A percentile compares a stretch with the other conserved stretches of the same genome.
Evolutionary conservation across 2,888 invertebrate species (phyloP).

Genomic region (Eristalinus aeneus): DNA sequence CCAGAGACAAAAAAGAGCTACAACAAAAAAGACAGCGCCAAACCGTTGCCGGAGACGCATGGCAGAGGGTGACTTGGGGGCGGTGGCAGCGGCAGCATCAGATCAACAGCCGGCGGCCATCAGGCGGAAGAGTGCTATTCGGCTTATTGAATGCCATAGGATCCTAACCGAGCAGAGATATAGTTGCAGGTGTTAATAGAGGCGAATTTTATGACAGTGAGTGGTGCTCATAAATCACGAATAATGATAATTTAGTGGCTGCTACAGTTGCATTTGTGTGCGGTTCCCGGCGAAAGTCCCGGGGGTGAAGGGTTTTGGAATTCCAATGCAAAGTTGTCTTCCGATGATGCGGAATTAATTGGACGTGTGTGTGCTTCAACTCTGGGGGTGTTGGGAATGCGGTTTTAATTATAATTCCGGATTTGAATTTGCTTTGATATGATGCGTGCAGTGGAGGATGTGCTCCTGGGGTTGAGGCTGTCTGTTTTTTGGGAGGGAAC

Average conservation of each 20-base stretch:
- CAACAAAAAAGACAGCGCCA: neutral
- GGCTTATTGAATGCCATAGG: conserved; percentile 45
- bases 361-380: neutral
- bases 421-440: neutral
- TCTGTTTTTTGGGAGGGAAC: neutral
- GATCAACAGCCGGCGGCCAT: neutral
- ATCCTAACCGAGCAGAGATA: conserved; percentile 3
- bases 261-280: conserved; percentile 29
- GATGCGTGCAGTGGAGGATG: neutral
- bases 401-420: neutral
- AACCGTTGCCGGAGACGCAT: neutral
- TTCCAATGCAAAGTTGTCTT: conserved; percentile 3
- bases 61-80: neutral
- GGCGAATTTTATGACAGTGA: conserved; percentile 65
- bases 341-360: conserved; percentile 28
- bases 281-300: neutral
- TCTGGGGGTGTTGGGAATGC: neutral
- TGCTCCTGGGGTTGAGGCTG: neutral
- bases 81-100: neutral
- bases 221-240: conserved; percentile 64
- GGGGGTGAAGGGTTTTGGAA: conserved; percentile 1
- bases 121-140: neutral
- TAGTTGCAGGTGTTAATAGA: conserved; percentile 70
- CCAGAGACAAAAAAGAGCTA: conserved; percentile 28
- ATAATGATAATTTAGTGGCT: conserved; percentile 62